phyloP scores from a whole-genome alignment of 2,797 vertebrate species.

The Kryptolebias ocellatus region DNA sequence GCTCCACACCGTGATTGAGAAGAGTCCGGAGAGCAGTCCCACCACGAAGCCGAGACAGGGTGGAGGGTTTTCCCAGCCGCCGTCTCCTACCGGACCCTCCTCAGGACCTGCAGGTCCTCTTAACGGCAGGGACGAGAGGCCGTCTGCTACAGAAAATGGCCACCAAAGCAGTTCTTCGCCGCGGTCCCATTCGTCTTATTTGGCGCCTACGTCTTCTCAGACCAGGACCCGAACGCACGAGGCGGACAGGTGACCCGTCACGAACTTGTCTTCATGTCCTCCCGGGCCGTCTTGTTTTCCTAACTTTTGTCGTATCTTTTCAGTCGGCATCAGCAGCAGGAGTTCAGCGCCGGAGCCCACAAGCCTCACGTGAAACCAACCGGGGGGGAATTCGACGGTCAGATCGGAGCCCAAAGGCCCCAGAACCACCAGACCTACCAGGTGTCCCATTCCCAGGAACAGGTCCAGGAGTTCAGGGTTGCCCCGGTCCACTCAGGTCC shows the following conservation, averaged over 20 bases:
- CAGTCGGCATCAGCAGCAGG: conserved; percentile 42
- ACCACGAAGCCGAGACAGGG: conserved; percentile 86
- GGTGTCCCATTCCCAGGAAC: conserved; percentile 16
- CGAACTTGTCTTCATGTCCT: background rate
- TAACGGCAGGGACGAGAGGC: conserved; percentile 33
- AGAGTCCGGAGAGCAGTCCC: conserved; percentile 95
- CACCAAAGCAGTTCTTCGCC: conserved; percentile 77
- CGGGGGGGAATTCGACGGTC: conserved; percentile 29
- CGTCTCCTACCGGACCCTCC: conserved; percentile 40
- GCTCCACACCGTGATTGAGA: conserved; percentile 92
- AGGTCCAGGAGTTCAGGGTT: conserved; percentile 69
- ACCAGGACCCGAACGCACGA: conserved; percentile 49
- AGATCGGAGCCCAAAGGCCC: conserved; percentile 19
- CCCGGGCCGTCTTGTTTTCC: too few relatives aligned
- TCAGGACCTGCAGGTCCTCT: conserved; percentile 48
- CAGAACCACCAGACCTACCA: conserved; percentile 51
- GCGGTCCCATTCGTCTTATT: conserved; percentile 5
- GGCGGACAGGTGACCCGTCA: conserved; percentile 53
- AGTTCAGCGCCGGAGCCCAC: conserved; percentile 7
- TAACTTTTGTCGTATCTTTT: conserved; percentile 14
- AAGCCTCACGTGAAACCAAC: conserved; percentile 9
- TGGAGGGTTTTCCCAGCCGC: conserved; percentile 40
- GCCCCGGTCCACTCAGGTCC: conserved; percentile 62
- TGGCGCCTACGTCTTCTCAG: conserved; percentile 51
- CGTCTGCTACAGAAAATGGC: conserved; percentile 79